Conservation (phyloP, 2,888 invertebrate species). For the Bhutanitis thaidina region DNA sequence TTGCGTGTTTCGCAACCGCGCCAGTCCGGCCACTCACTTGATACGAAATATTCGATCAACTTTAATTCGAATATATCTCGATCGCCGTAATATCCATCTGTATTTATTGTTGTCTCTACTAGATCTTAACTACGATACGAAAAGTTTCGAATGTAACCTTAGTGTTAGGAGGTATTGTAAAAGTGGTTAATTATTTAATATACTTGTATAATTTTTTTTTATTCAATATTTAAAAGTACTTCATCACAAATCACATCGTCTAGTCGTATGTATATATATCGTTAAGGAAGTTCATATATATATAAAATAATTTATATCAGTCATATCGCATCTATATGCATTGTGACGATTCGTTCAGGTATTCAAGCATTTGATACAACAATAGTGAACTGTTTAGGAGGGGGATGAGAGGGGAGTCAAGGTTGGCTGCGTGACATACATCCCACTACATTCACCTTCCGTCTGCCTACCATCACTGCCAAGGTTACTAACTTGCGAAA, state of each 20-base stretch:
- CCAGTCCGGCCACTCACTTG: conserved; percentile 69
- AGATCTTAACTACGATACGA: not conserved
- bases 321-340: not conserved
- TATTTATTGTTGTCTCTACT: conserved; percentile 26
- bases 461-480: conserved; percentile 70
- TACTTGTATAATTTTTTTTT: too few species aligned
- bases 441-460: conserved; percentile 75
- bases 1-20: conserved; percentile 58
- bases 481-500: conserved; percentile 70
- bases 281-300: too few species aligned
- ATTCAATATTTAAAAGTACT: too few species aligned
- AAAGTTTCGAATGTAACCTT: conserved; percentile 5
- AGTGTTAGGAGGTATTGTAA: too few species aligned
- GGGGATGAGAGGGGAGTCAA: conserved; percentile 67
- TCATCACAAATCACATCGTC: too few species aligned
- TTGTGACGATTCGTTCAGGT: not conserved
- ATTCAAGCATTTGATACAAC: conserved; percentile 24
- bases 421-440: conserved; percentile 68
- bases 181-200: too few species aligned
- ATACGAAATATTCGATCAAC: conserved; percentile 57
- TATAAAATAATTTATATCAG: too few species aligned
- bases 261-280: too few species aligned
- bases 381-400: conserved; percentile 40
- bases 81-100: conserved; percentile 16
- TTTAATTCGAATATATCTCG: conserved; percentile 48